phyloP scores from a whole-genome alignment of 2,113 vertebrate genomes.

The sheep (Ovis aries) region DNA sequence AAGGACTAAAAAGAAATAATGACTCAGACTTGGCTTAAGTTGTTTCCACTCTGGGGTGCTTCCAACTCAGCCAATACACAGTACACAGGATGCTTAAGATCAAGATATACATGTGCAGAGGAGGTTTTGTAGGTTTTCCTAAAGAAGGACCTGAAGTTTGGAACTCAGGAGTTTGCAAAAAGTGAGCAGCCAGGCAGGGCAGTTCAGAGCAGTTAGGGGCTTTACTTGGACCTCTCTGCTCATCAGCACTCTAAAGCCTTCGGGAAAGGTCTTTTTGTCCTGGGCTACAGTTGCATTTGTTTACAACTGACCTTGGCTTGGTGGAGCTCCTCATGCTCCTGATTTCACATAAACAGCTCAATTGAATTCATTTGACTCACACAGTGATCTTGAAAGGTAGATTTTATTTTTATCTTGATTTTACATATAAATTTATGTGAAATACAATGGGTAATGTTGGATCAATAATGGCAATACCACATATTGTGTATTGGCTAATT shows the following conservation, averaged over 20 bases:
- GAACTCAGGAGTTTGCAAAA: background rate
- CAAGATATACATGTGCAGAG: background rate
- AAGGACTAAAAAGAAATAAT: background rate
- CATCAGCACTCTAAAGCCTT: too few species aligned
- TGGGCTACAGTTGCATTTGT: background rate
- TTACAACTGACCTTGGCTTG: background rate
- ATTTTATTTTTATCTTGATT: background rate
- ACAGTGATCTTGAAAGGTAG: background rate
- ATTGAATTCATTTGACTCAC: background rate
- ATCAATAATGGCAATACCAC: background rate
- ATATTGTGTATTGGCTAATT: background rate
- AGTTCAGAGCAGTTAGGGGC: background rate
- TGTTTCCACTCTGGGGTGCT: background rate
- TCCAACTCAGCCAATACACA: background rate
- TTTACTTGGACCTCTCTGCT: background rate
- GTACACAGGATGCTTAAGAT: background rate
- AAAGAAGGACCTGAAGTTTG: background rate
- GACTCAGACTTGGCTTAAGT: background rate
- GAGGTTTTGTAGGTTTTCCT: background rate
- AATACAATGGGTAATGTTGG: background rate
- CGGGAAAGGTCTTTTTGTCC: background rate
- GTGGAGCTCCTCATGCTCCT: fast-evolving
- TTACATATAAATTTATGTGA: background rate
- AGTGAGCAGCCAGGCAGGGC: background rate
- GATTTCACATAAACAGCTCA: background rate